phyloP scores from a whole-genome alignment of 2,888 invertebrate species.

The Acleris literana region DNA sequence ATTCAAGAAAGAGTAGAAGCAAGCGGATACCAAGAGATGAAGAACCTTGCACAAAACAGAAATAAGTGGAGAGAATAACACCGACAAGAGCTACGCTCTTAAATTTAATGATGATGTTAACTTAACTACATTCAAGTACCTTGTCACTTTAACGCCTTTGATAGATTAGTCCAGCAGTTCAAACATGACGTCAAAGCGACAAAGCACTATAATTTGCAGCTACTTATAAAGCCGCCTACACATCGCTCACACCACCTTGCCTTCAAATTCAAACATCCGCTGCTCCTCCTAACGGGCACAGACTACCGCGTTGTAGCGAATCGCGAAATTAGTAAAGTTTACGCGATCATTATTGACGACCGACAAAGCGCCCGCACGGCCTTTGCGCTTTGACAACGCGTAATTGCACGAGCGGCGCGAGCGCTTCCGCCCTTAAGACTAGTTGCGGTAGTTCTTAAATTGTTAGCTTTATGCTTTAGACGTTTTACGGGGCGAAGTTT shows the following conservation, averaged over 20 bases:
- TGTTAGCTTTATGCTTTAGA: constrained; percentile 6
- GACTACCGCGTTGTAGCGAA: constrained; percentile 50
- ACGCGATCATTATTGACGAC: constrained; percentile 68
- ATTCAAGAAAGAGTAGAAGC: too few relatives aligned
- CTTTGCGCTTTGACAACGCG: constrained; percentile 60
- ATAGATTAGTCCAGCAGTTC: too few relatives aligned
- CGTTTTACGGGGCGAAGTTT: not conserved
- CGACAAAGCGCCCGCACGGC: constrained; percentile 62
- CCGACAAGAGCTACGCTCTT: too few relatives aligned
- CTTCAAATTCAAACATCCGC: not conserved
- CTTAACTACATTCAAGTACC: too few relatives aligned
- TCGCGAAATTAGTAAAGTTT: constrained; percentile 75
- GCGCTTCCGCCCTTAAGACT: constrained; percentile 31
- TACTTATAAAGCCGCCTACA: too few relatives aligned
- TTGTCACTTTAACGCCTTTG: too few relatives aligned
- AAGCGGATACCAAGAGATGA: too few relatives aligned
- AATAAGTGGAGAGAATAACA: too few relatives aligned
- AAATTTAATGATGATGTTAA: too few relatives aligned
- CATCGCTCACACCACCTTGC: not conserved
- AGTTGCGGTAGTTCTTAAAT: constrained; percentile 28
- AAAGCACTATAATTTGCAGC: too few relatives aligned
- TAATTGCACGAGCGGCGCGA: constrained; percentile 53
- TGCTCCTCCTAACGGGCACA: not conserved
- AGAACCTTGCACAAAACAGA: too few relatives aligned
- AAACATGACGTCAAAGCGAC: too few relatives aligned